Evolutionary conservation across 1,140 invertebrate genomes (phyloP).

Genomic region (Leptinotarsa lineolata): DNA sequence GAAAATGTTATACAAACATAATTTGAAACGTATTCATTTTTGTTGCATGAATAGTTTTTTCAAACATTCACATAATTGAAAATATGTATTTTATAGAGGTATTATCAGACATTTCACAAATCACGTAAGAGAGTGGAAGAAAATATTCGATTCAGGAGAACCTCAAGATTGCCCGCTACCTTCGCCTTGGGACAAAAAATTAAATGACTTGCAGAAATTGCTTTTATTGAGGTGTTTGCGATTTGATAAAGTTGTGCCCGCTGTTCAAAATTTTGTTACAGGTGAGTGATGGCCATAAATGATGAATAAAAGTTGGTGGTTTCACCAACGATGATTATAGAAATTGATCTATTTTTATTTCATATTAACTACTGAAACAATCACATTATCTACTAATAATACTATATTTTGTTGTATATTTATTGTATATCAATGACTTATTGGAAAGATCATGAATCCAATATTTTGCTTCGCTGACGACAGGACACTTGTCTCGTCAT

Average conservation of each 20-base stretch:
- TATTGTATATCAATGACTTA: too few species aligned
- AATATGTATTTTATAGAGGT: constrained; percentile 59
- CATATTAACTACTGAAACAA: too few species aligned
- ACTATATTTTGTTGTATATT: too few species aligned
- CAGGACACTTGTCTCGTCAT: too few species aligned
- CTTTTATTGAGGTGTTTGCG: constrained; percentile 81
- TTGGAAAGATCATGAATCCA: too few species aligned
- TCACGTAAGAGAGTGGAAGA: constrained; percentile 72
- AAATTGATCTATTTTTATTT: too few species aligned
- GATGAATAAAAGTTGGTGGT: neutral
- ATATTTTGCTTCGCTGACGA: too few species aligned
- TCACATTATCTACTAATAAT: too few species aligned
- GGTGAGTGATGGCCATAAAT: constrained; percentile 59
- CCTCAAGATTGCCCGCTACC: constrained; percentile 74
- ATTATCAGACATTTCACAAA: constrained; percentile 65
- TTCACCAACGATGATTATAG: neutral
- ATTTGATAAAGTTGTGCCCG: constrained; percentile 87
- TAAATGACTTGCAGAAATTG: constrained; percentile 76
- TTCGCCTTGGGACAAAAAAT: constrained; percentile 65
- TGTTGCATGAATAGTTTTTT: neutral
- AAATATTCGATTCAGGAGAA: constrained; percentile 70
- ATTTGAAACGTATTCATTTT: neutral
- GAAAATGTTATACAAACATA: too few species aligned
- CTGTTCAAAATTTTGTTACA: constrained; percentile 74
- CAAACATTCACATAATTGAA: neutral